These are phyloP conservation scores for Pogonomyrmex barbatus DNA, from an alignment of 1,140 invertebrate genomes.

Conservation along the genomic window DNA sequence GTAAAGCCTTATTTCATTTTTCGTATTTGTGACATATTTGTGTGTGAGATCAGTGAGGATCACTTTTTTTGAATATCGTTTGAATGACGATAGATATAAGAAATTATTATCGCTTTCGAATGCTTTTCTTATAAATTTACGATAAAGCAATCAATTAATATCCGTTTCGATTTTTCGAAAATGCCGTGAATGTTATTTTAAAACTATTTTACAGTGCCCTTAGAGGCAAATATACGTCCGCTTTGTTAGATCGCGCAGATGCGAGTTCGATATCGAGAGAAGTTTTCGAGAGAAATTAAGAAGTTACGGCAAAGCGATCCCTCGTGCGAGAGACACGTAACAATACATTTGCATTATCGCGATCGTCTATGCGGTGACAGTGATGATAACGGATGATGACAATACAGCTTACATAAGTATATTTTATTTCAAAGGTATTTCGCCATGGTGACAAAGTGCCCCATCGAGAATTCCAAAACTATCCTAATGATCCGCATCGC, in stretches of 20 bases:
- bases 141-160: not conserved
- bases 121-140: not conserved
- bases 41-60: not conserved
- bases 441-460: slow-evolving; percentile 85
- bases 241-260: not conserved
- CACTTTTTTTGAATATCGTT: not conserved
- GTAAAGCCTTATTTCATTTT: slow-evolving; percentile 73
- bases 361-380: slow-evolving; percentile 21
- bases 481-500: slow-evolving; percentile 84
- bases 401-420: slow-evolving; percentile 29
- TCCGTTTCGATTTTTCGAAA: not conserved
- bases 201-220: not conserved
- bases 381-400: slow-evolving; percentile 39
- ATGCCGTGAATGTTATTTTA: not conserved
- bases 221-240: not conserved
- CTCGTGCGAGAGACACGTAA: slow-evolving; percentile 20
- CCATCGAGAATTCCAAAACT: slow-evolving; percentile 83
- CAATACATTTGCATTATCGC: slow-evolving; percentile 45
- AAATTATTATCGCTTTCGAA: not conserved
- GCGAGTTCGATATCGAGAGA: not conserved
- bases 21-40: not conserved
- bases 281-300: slow-evolving; percentile 45
- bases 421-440: slow-evolving; percentile 80
- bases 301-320: slow-evolving; percentile 37
- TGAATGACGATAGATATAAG: not conserved